These are phyloP conservation scores for Papilio aristodemus DNA, from an alignment of 1,140 invertebrate species.

Conservation along the genomic window DNA sequence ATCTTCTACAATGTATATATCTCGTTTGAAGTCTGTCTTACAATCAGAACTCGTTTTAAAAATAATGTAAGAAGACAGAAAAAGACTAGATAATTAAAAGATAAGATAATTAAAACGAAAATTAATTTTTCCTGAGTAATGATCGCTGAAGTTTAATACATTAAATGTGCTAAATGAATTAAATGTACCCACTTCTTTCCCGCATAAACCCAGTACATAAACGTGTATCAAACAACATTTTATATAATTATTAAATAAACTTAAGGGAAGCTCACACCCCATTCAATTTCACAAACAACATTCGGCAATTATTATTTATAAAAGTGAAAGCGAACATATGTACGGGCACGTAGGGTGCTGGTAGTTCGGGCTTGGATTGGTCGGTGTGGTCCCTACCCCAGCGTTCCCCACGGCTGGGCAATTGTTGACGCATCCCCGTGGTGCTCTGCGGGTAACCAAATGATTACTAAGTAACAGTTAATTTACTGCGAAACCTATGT, in stretches of 20 bases:
- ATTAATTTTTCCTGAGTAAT: too few relatives aligned
- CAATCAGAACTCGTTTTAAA: too few relatives aligned
- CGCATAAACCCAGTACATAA: neutral
- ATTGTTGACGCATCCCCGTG: slow-evolving; percentile 47
- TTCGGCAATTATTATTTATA: slow-evolving; percentile 74
- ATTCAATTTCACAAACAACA: slow-evolving; percentile 59
- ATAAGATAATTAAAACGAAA: too few relatives aligned
- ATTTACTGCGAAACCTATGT: slow-evolving; percentile 44
- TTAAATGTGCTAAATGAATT: neutral
- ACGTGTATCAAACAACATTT: neutral
- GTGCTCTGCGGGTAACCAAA: slow-evolving; percentile 63
- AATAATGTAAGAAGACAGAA: too few relatives aligned
- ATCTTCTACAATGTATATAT: too few relatives aligned
- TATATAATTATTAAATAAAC: slow-evolving; percentile 35
- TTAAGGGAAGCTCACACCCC: slow-evolving; percentile 46
- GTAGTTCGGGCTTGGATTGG: slow-evolving; percentile 58
- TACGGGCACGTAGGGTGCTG: slow-evolving; percentile 60
- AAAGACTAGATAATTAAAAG: too few relatives aligned
- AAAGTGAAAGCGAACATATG: slow-evolving; percentile 73
- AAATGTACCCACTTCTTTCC: neutral
- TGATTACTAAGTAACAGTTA: slow-evolving; percentile 46
- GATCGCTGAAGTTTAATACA: neutral
- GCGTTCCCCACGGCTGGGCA: slow-evolving; percentile 39
- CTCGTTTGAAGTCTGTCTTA: too few relatives aligned
- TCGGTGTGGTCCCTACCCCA: slow-evolving; percentile 59